Conservation (phyloP, 2,797 vertebrate genomes). For the Sebastolobus altivelis region DNA sequence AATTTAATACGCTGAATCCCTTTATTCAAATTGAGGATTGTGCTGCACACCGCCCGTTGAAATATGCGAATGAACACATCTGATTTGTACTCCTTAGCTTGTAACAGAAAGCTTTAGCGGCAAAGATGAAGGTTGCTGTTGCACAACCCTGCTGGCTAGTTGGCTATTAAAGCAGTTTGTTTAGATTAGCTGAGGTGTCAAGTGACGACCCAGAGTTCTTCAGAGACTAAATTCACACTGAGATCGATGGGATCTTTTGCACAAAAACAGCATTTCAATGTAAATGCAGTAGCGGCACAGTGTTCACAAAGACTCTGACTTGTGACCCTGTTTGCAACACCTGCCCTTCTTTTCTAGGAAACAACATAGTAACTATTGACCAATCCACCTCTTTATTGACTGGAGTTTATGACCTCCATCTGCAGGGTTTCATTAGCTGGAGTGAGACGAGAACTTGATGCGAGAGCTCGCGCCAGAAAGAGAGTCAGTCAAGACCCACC, state of each 20-base stretch:
- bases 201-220: not conserved
- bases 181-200: not conserved
- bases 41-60: not conserved
- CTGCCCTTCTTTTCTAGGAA: constrained; percentile 19
- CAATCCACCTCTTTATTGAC: constrained; percentile 41
- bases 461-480: not conserved
- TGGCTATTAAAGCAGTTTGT: constrained; percentile 25
- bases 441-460: constrained; percentile 11
- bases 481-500: constrained; percentile 19
- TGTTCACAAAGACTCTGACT: constrained; percentile 1
- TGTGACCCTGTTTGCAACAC: constrained; percentile 10
- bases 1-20: too few relatives aligned
- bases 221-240: not conserved
- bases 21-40: too few relatives aligned
- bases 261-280: constrained; percentile 4
- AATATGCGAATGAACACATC: not conserved
- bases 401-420: constrained; percentile 35
- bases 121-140: not conserved
- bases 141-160: not conserved
- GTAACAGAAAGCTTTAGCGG: not conserved
- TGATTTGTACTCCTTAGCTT: not conserved
- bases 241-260: not conserved
- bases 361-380: constrained; percentile 27
- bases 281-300: not conserved
- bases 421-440: constrained; percentile 45